A percentile compares a stretch with the other conserved stretches of the same genome.
Conservation (phyloP, 1,140 invertebrate genomes). For the Habropoda laboriosa region DNA sequence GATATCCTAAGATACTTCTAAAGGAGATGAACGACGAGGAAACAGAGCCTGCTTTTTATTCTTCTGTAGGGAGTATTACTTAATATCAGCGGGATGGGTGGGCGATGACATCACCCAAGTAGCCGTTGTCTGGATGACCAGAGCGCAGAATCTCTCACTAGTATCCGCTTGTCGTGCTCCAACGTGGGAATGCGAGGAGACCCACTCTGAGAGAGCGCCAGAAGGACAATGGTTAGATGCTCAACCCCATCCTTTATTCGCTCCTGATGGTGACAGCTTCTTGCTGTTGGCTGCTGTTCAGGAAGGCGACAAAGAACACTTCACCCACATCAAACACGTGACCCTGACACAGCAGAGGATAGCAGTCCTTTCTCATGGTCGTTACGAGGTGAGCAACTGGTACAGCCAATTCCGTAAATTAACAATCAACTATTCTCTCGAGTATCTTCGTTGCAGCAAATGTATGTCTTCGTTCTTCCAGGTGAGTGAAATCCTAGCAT, state of each 20-base stretch:
- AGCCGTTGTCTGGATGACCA: conserved; percentile 94
- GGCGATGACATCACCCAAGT: conserved; percentile 88
- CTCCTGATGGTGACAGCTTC: conserved; percentile 91
- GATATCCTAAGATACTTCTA: too few species aligned
- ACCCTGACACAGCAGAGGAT: conserved; percentile 91
- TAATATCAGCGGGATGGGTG: conserved; percentile 95
- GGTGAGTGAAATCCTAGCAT: conserved; percentile 90
- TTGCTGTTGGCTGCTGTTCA: conserved; percentile 91
- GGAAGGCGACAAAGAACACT: conserved; percentile 90
- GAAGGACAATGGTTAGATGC: conserved; percentile 93
- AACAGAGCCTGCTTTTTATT: neutral
- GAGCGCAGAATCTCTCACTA: conserved; percentile 93
- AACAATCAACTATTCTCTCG: neutral
- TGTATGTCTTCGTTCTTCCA: conserved; percentile 46
- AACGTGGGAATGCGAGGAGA: conserved; percentile 92
- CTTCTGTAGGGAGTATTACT: conserved; percentile 91
- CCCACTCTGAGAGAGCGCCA: conserved; percentile 89
- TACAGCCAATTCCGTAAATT: too few species aligned
- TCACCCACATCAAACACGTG: conserved; percentile 94
- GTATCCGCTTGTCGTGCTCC: conserved; percentile 90
- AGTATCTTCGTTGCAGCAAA: neutral
- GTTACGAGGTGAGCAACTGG: conserved; percentile 92
- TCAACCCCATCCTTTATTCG: conserved; percentile 91
- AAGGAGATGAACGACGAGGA: too few species aligned
- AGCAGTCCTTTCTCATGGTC: conserved; percentile 92